Conservation (phyloP, 1,140 invertebrate species). For the Caenorhabditis elegans region WBcel235 BX284604.4:8694001-8694500, state of each 20-base stretch:
- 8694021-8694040: neutral
- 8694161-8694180: neutral
- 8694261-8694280: neutral
- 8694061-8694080: neutral
- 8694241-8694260: neutral
- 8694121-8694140: neutral
- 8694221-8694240: slow-evolving; percentile 26
- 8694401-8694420: neutral
- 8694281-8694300: neutral
- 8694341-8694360: neutral
- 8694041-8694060: neutral
- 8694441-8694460: neutral
- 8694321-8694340: neutral
- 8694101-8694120: neutral
- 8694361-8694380: neutral
- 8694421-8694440: neutral
- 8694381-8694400: neutral
- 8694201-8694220: neutral
- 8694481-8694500: neutral
- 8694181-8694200: too few species aligned
- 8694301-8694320: neutral
- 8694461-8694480: neutral
- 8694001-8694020: neutral
- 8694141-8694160: neutral
- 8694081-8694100: slow-evolving; percentile 8